Base-by-base conservation (phyloP, 2,113 vertebrate genomes). In the Cephalopholis sonnerati region DNA sequence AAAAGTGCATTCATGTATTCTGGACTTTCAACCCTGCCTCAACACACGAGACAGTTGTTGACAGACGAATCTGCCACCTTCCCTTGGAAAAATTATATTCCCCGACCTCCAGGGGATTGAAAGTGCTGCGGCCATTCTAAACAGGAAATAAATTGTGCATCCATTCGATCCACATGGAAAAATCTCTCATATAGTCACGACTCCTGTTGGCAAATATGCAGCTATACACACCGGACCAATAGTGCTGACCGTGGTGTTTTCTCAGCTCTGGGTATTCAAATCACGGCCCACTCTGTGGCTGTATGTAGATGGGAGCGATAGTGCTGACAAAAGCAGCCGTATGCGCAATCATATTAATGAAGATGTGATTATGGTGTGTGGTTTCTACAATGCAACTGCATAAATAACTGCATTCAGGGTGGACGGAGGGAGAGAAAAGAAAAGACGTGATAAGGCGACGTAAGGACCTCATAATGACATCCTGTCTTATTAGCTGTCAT, bases 301-400 rank as follows among this genome's bases (percentile, higher is more conserved):
- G 54, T 67, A 69, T 79, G 25, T 74, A 81, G 89, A 90, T 92
- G 72, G 76, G 46, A 54, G 71, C 79, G 91, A 94, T 91, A 79
- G 75, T 82, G 90, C 92, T 91, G 91, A 93, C 88, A 91, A 92
- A 93, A 90, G 85, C 90, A 85, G 84, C 68, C 65, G 48, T 81
- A 78, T 80, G 78, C 55, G 29, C 79, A 87, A 72, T 91, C 86
- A 84, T 89, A 84, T 88, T 89, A 89, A 89, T 89, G 86, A 87
- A 81, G 83, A 89, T 59, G 66, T 85, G 74, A 90, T 90, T 86
- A 77, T 79, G 46, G 46, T 51, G 55, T 57, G 55, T 58, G 70
- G 55, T 51, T 82, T 64, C 24, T 27, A 82, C 74, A 81, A 67
- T 74, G 44, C 71, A 75, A 25, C 51, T 39, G 77, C 67, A 83